These are phyloP conservation scores for Sebastes miniatus DNA, from an alignment of 2,797 vertebrate species.

Conservation along the genomic window DNA sequence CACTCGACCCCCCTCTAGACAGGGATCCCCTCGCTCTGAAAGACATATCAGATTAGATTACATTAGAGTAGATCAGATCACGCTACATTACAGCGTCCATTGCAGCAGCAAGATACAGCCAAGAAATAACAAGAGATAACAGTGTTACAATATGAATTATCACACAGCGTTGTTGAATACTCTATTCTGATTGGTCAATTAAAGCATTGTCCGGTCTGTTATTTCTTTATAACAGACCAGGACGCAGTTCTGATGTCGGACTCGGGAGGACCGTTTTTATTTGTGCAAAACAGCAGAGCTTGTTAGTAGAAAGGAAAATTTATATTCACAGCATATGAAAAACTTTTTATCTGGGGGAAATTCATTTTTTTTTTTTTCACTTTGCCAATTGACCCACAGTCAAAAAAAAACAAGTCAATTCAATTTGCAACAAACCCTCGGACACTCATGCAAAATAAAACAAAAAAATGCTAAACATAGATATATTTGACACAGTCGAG, in stretches of 20 bases:
- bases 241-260: too few species aligned
- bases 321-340: background rate
- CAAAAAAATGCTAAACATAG: conserved; percentile 34
- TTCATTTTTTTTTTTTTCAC: background rate
- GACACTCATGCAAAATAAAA: conserved; percentile 31
- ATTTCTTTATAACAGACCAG: too few species aligned
- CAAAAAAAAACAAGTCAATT: background rate
- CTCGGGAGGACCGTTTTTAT: too few species aligned
- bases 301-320: background rate
- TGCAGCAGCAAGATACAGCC: background rate
- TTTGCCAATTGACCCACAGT: background rate
- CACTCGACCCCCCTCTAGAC: conserved; percentile 83
- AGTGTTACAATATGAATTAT: background rate
- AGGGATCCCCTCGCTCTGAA: conserved; percentile 85
- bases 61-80: background rate
- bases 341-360: background rate
- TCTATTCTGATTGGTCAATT: too few species aligned
- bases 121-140: background rate
- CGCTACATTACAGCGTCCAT: background rate
- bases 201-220: too few species aligned
- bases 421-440: background rate
- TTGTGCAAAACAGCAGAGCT: background rate
- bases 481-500: conserved; percentile 44
- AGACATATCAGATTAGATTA: conserved; percentile 16
- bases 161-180: too few species aligned